Evolutionary conservation across 2,888 invertebrate genomes (phyloP).

Genomic region (Emesis furor): DNA sequence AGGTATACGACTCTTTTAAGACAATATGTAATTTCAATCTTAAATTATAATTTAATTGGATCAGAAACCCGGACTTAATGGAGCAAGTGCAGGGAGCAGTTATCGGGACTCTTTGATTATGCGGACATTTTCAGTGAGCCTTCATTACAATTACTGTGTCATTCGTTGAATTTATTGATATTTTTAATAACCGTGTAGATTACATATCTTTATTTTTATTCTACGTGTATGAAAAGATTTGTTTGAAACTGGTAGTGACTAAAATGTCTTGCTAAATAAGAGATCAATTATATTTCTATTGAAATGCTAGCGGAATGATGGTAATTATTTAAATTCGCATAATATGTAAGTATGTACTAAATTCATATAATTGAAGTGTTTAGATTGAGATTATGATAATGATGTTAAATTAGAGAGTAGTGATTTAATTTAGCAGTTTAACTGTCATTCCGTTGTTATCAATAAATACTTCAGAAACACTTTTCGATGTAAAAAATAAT

Average conservation of each 20-base stretch:
- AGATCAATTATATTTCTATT: no score
- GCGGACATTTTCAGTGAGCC: constrained; percentile 82
- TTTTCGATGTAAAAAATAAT: no score
- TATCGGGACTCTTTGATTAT: constrained; percentile 79
- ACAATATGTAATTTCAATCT: constrained; percentile 72
- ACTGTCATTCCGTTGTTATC: no score
- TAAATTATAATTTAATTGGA: constrained; percentile 80
- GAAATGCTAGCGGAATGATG: no score
- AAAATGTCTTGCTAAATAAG: not conserved
- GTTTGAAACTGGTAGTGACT: not conserved
- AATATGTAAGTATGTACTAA: no score
- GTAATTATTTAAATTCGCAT: no score
- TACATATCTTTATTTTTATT: constrained; percentile 80
- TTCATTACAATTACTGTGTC: constrained; percentile 85
- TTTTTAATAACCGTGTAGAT: constrained; percentile 84
- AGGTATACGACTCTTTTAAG: constrained; percentile 73
- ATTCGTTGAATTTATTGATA: constrained; percentile 84
- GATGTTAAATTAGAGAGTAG: no score
- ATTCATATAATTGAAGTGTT: no score
- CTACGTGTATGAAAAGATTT: constrained; percentile 54
- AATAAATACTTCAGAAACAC: no score
- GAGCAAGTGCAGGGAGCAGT: constrained; percentile 77
- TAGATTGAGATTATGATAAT: no score
- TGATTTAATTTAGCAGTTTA: no score
- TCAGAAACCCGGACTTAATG: constrained; percentile 83